Conservation (phyloP, 2,888 invertebrate species). For the Himalopsyche kuldschensis region DNA sequence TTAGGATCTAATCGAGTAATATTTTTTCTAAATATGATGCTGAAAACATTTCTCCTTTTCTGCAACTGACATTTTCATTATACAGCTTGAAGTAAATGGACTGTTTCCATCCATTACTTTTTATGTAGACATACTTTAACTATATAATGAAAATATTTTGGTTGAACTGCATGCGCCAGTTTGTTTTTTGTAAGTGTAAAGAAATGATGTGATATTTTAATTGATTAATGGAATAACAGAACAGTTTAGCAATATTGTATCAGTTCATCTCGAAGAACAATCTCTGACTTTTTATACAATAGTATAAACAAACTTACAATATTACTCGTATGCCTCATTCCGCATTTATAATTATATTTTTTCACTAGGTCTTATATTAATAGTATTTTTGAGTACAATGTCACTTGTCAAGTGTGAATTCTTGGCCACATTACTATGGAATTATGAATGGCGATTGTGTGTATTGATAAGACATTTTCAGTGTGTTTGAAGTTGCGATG, state of each 20-base stretch:
- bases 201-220: neutral
- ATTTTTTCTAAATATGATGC: too few relatives aligned
- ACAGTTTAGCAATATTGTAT: neutral
- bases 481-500: neutral
- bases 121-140: too few relatives aligned
- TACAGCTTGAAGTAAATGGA: too few relatives aligned
- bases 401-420: constrained; percentile 1
- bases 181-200: too few relatives aligned
- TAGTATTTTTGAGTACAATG: neutral
- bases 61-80: too few relatives aligned
- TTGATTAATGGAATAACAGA: neutral
- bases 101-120: too few relatives aligned
- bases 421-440: neutral
- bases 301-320: neutral
- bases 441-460: constrained; percentile 14
- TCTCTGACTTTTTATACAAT: neutral
- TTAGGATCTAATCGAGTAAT: too few relatives aligned
- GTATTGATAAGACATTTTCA: constrained; percentile 1
- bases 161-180: too few relatives aligned
- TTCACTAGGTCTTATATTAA: constrained; percentile 2
- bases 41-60: too few relatives aligned
- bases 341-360: constrained; percentile 22
- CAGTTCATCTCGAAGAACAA: neutral
- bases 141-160: too few relatives aligned
- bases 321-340: constrained; percentile 15